Conservation (phyloP, 2,113 vertebrate genomes). For the Oreotragus oreotragus region DNA sequence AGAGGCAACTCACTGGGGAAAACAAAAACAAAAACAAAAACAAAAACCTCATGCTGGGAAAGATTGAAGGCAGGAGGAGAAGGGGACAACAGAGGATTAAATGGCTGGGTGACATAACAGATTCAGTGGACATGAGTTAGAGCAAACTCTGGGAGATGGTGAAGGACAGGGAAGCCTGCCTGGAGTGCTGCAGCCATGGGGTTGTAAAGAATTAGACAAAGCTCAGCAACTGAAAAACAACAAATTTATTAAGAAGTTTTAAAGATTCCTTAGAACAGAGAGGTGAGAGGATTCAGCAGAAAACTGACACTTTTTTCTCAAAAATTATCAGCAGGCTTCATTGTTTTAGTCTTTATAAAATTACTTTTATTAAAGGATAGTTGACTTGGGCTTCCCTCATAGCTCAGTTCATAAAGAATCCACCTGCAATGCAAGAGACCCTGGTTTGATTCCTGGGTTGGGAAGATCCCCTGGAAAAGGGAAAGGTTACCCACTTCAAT, state of each 20-base stretch:
- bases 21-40: accelerated
- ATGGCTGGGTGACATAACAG: not conserved
- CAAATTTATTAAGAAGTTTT: not conserved
- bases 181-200: not conserved
- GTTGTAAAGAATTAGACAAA: not conserved
- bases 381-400: not conserved
- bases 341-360: not conserved
- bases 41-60: not conserved
- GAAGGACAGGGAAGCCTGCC: not conserved
- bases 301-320: not conserved
- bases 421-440: not conserved
- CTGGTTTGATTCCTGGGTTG: not conserved
- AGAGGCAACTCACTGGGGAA: not conserved
- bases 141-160: not conserved
- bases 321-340: not conserved
- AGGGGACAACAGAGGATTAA: not conserved
- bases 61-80: not conserved
- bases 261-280: not conserved
- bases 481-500: not conserved
- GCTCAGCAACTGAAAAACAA: not conserved
- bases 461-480: not conserved
- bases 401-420: not conserved
- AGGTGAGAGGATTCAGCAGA: not conserved
- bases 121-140: not conserved
- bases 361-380: not conserved